phyloP scores from a whole-genome alignment of 2,888 invertebrate genomes.

The Bembecia ichneumoniformis region DNA sequence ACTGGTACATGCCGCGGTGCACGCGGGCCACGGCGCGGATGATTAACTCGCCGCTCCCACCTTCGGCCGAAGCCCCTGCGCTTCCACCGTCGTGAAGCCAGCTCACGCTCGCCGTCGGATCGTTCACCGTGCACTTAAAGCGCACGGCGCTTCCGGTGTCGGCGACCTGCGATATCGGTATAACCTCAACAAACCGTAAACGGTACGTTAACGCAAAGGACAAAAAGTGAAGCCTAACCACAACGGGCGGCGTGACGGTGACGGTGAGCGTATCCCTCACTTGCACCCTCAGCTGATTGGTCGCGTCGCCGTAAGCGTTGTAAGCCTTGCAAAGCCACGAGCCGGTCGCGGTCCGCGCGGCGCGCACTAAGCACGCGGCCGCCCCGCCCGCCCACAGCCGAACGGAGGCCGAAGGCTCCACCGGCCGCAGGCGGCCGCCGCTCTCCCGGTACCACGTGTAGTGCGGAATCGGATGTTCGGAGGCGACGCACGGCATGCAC shows the following conservation, averaged over 20 bases:
- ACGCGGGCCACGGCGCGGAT: conserved; percentile 74
- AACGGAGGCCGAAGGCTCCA: conserved; percentile 59
- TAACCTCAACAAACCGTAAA: background rate
- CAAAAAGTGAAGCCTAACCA: conserved; percentile 43
- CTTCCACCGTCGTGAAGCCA: conserved; percentile 80
- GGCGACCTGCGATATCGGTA: conserved; percentile 56
- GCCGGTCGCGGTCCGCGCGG: conserved; percentile 74
- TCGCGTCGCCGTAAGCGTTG: conserved; percentile 78
- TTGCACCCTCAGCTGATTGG: conserved; percentile 73
- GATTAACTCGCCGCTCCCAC: conserved; percentile 25
- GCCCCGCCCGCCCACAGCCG: conserved; percentile 80
- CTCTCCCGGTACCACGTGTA: conserved; percentile 71
- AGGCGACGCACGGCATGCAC: conserved; percentile 77
- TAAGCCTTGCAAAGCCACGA: conserved; percentile 80
- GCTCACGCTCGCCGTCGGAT: conserved; percentile 57
- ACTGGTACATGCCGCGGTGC: conserved; percentile 90
- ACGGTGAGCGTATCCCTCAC: conserved; percentile 75
- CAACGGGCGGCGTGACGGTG: conserved; percentile 69
- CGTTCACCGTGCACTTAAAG: conserved; percentile 77
- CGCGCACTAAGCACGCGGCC: conserved; percentile 78
- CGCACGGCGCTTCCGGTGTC: conserved; percentile 78
- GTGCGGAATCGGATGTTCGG: conserved; percentile 75
- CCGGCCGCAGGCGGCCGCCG: conserved; percentile 39
- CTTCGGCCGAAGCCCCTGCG: conserved; percentile 21
- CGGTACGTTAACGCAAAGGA: background rate